These are phyloP conservation scores for Drosophila suzukii DNA, from an alignment of 1,140 invertebrate genomes.

Conservation along the genomic window DNA sequence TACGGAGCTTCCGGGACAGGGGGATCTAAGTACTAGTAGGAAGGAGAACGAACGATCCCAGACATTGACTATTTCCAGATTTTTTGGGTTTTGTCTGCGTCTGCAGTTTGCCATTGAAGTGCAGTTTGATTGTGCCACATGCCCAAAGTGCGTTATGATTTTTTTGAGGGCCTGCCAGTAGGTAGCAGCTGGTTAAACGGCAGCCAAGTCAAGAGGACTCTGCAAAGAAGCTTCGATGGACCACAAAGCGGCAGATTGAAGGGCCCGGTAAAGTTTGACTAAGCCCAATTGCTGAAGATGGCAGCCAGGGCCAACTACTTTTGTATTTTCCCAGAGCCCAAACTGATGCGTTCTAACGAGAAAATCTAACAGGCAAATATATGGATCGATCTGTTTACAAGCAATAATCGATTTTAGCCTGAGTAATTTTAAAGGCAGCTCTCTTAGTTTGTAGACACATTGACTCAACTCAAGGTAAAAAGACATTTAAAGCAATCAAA, in stretches of 20 bases:
- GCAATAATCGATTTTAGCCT: too few relatives aligned
- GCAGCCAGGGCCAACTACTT: conserved; percentile 15
- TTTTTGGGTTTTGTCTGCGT: conserved; percentile 23
- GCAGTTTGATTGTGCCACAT: conserved; percentile 59
- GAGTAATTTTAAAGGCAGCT: too few relatives aligned
- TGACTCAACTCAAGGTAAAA: conserved; percentile 3
- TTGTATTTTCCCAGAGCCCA: background rate
- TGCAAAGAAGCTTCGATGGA: conserved; percentile 7
- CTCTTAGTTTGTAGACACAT: too few relatives aligned
- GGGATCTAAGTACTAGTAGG: background rate
- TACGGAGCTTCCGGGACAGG: conserved; percentile 30
- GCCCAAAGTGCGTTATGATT: conserved; percentile 71
- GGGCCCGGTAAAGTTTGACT: background rate
- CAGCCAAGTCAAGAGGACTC: conserved; percentile 21
- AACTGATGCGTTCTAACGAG: too few relatives aligned
- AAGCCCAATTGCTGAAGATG: background rate
- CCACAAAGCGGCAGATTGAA: conserved; percentile 1
- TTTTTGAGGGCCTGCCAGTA: conserved; percentile 58
- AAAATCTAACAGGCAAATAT: too few relatives aligned
- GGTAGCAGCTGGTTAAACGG: conserved; percentile 36
- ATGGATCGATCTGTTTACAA: too few relatives aligned
- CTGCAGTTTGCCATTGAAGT: conserved; percentile 37
- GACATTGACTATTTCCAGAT: conserved; percentile 35
- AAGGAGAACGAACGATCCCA: background rate
- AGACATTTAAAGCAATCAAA: conserved; percentile 54